phyloP scores from a whole-genome alignment of 2,797 vertebrate genomes.

The Girardinus metallicus region DNA sequence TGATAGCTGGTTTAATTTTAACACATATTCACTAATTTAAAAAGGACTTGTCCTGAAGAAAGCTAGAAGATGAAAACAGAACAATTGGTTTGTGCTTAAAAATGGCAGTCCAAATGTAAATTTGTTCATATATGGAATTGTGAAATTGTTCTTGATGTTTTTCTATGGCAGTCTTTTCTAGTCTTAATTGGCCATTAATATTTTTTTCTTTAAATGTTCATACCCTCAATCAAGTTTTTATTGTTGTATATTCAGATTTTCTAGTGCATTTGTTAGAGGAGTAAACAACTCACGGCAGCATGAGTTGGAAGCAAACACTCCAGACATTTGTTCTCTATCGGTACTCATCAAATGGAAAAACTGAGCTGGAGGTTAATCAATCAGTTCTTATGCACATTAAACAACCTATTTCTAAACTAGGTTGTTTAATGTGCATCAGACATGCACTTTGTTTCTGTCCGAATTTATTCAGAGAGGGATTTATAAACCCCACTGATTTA shows the following conservation, averaged over 20 bases:
- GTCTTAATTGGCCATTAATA: background rate
- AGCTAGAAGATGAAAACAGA: background rate
- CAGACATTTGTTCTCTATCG: background rate
- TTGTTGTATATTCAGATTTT: background rate
- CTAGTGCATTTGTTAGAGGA: background rate
- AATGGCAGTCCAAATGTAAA: background rate
- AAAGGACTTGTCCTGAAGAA: background rate
- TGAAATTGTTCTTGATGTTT: background rate
- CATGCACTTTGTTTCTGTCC: background rate
- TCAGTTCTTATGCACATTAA: background rate
- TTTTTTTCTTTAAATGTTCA: background rate
- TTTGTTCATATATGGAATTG: background rate
- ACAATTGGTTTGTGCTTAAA: background rate
- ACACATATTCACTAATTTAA: slow-evolving; percentile 23
- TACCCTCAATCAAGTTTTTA: background rate
- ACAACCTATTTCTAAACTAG: background rate
- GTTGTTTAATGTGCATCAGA: too few species aligned
- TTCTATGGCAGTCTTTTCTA: background rate
- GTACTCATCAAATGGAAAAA: background rate
- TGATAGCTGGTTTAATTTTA: slow-evolving; percentile 45
- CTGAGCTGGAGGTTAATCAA: background rate
- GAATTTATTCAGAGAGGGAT: background rate
- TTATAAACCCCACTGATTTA: background rate
- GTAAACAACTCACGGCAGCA: background rate
- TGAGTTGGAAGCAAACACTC: background rate